Conservation (phyloP, 2,113 vertebrate species). For the Hiodon alosoides region DNA sequence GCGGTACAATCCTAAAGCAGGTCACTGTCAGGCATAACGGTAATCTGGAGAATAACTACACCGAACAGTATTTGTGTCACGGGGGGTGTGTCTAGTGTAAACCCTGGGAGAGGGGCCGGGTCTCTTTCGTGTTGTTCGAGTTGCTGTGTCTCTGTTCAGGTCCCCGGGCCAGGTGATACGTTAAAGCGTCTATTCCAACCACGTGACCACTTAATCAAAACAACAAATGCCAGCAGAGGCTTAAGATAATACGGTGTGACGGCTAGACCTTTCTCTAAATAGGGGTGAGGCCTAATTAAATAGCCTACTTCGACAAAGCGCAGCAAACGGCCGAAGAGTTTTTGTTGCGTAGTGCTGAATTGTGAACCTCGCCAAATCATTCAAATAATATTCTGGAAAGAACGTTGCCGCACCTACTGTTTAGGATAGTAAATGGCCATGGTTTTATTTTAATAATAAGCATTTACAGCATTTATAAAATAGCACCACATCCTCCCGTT, state of each 20-base stretch:
- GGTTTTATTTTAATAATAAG: too few species aligned
- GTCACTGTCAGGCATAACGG: background rate
- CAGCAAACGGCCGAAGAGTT: constrained; percentile 15
- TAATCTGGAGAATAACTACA: background rate
- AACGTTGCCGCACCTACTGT: too few species aligned
- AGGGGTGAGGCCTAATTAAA: constrained; percentile 48
- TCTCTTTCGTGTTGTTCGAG: background rate
- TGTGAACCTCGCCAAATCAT: too few species aligned
- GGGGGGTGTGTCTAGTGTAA: background rate
- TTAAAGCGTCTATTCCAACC: constrained; percentile 29
- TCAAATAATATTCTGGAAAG: too few species aligned
- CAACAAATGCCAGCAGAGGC: constrained; percentile 50
- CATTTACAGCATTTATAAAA: too few species aligned
- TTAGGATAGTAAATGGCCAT: too few species aligned
- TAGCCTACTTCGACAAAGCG: constrained; percentile 31
- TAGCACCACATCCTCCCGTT: too few species aligned
- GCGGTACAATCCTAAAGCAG: background rate
- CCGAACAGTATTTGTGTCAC: background rate
- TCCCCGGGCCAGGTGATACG: constrained; percentile 17
- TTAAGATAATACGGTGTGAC: constrained; percentile 60
- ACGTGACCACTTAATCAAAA: constrained; percentile 49
- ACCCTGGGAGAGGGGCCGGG: background rate
- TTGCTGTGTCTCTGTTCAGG: constrained; percentile 7
- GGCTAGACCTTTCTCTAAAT: constrained; percentile 35
- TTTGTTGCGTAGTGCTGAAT: background rate